Evolutionary conservation across 2,113 vertebrate species (phyloP).

Genomic region (Raja brachyura): DNA sequence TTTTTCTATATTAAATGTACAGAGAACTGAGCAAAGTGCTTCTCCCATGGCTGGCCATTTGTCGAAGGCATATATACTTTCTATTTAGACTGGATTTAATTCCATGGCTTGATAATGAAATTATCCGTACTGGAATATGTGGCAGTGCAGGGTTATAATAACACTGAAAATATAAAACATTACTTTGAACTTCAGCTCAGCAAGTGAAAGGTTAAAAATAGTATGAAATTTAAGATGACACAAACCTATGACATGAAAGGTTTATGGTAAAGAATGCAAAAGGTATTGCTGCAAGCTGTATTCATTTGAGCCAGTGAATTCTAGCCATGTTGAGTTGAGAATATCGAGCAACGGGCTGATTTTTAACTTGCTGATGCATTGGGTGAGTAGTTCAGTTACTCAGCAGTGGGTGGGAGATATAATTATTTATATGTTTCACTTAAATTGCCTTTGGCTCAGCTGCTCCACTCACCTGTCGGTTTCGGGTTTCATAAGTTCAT

Average conservation of each 20-base stretch:
- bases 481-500: too few species aligned
- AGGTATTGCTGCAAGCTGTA: background rate
- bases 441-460: too few species aligned
- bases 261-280: background rate
- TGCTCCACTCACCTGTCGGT: too few species aligned
- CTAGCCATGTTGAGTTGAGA: background rate
- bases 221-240: slow-evolving; percentile 10
- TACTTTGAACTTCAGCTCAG: slow-evolving; percentile 20
- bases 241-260: background rate
- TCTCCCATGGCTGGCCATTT: background rate
- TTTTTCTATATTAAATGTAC: slow-evolving; percentile 1
- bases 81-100: slow-evolving; percentile 23
- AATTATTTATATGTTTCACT: too few species aligned
- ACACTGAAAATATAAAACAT: slow-evolving; percentile 8
- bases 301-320: background rate
- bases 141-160: slow-evolving; percentile 16
- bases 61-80: background rate
- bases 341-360: background rate
- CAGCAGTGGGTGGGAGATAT: too few species aligned
- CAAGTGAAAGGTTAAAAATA: background rate
- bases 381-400: too few species aligned
- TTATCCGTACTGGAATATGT: slow-evolving; percentile 20
- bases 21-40: background rate
- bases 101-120: slow-evolving; percentile 28
- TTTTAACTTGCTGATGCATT: too few species aligned